A percentile compares a stretch with the other conserved stretches of the same genome.
Evolutionary conservation across 2,113 vertebrate species (phyloP).

Genomic region (Rhadina sibilatrix): DNA sequence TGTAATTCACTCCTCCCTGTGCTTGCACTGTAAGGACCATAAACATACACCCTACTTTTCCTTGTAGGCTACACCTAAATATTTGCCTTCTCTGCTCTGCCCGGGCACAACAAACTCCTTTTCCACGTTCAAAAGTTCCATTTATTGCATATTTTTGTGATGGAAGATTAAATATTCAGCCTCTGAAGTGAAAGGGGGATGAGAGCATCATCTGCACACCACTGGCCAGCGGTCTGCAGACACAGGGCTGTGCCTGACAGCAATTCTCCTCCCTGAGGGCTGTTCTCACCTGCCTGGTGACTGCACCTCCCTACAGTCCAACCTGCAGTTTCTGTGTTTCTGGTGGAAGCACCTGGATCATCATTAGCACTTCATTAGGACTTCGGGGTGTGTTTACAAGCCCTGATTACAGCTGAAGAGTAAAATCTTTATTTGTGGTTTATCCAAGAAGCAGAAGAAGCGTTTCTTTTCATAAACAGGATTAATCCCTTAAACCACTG

Average conservation of each 20-base stretch:
- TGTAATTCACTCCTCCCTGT: neutral
- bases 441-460: neutral
- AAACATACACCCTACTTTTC: neutral
- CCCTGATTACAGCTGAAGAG: neutral
- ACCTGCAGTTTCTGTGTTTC: neutral
- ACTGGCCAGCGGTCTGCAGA: fast-evolving
- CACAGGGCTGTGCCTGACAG: neutral
- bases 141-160: neutral
- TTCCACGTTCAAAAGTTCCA: neutral
- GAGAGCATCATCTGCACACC: neutral
- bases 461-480: slow-evolving; percentile 37
- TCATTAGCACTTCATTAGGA: neutral
- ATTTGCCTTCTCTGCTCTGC: neutral
- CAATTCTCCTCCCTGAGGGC: neutral
- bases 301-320: neutral
- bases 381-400: neutral
- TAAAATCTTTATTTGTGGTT: neutral
- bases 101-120: neutral
- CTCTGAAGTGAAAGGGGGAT: neutral
- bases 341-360: neutral
- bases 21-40: neutral
- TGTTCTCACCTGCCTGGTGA: neutral
- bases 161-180: neutral
- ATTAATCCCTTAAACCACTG: slow-evolving; percentile 49
- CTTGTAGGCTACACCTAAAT: neutral